Conservation (phyloP, 2,888 invertebrate genomes). For the Archaeoteleia sp. region DNA sequence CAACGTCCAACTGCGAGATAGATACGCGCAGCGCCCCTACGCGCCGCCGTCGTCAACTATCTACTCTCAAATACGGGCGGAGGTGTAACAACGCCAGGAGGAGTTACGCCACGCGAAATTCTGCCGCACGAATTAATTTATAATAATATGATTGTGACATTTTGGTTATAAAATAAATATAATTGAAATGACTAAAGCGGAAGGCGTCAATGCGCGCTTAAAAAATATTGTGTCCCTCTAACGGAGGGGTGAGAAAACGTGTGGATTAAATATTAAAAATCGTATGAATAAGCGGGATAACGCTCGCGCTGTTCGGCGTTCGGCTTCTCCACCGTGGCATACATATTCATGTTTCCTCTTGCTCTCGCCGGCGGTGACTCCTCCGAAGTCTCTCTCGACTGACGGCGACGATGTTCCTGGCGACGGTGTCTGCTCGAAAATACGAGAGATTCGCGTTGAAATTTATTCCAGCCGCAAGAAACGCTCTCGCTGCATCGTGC, state of each 20-base stretch:
- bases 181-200: too few relatives aligned
- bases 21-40: too few relatives aligned
- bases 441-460: conserved; percentile 50
- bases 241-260: conserved; percentile 60
- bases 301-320: conserved; percentile 59
- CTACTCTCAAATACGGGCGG: too few relatives aligned
- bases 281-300: conserved; percentile 67
- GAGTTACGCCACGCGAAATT: too few relatives aligned
- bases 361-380: conserved; percentile 48
- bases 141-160: too few relatives aligned
- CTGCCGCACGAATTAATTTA: too few relatives aligned
- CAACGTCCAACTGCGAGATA: too few relatives aligned
- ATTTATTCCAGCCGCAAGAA: conserved; percentile 53
- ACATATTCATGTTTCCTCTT: conserved; percentile 64
- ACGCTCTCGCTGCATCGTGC: conserved; percentile 38
- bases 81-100: too few relatives aligned
- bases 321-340: conserved; percentile 58
- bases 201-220: conserved; percentile 2
- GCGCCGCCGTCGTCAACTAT: too few relatives aligned
- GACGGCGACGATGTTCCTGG: conserved; percentile 52
- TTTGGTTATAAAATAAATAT: too few relatives aligned
- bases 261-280: conserved; percentile 70
- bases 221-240: conserved; percentile 1
- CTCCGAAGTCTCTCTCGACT: conserved; percentile 34
- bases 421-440: conserved; percentile 46